Conservation (phyloP, 2,113 vertebrate genomes). For the Esox niger region DNA sequence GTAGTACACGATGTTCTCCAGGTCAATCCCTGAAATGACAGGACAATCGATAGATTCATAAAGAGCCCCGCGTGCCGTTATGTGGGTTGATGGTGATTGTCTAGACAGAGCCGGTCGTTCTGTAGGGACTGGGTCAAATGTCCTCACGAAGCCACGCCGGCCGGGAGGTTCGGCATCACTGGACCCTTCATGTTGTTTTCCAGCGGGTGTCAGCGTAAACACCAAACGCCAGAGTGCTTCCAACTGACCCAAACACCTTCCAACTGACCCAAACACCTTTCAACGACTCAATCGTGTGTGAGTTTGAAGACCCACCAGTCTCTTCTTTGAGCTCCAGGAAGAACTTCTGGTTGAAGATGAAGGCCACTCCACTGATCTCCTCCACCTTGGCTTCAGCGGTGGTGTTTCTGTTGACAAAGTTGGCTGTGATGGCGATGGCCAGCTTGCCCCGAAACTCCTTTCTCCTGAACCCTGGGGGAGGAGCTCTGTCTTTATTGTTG, state of each 20-base stretch:
- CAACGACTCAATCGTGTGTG: no score
- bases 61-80: no score
- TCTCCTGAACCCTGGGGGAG: conserved; percentile 82
- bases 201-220: no score
- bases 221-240: no score
- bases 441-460: conserved; percentile 97
- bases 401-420: conserved; percentile 97
- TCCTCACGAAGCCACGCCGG: background rate
- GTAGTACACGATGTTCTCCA: conserved; percentile 99
- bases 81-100: background rate
- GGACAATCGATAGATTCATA: background rate
- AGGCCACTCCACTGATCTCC: conserved; percentile 97
- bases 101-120: background rate
- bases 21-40: conserved; percentile 83
- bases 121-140: background rate
- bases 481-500: background rate
- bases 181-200: no score
- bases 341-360: conserved; percentile 99
- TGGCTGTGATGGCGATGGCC: conserved; percentile 96
- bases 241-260: no score
- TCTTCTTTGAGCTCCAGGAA: conserved; percentile 96
- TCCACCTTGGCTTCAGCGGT: conserved; percentile 96
- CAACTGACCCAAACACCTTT: no score
- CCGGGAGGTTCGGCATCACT: no score
- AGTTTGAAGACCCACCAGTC: conserved; percentile 72